Evolutionary conservation across 2,113 vertebrate genomes (phyloP), one percentile per base, ranked within the genome.

Genomic region (Toxostoma redivivum): DNA sequence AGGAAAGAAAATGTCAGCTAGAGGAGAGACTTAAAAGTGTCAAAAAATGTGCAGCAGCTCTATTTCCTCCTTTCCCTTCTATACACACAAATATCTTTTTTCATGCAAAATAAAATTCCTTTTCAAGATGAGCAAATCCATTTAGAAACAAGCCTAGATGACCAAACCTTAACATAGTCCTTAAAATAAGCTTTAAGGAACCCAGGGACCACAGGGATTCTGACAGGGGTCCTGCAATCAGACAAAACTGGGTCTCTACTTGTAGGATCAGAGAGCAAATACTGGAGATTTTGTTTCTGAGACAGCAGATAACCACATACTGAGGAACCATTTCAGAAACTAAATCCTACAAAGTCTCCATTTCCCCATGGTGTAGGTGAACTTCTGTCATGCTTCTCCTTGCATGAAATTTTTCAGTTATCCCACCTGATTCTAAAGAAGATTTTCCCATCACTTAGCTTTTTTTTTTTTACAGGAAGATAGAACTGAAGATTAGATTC

Each of bases 341-440:
- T 44, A 67, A 89, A 61, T 44, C 23, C 57, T 54, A n/a, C 2
- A 8, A 45, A 30, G 3, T 19, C 31, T 51, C 35, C 10, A 13
- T 24, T 66, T 81, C 80, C 65, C 69, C 19, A 11, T 38, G 28
- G 51, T 38, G 44, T 65, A 28, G 27, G 4, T 72, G 76, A 85
- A 60, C 47, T 86, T 96, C 81, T 85, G 72, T 88, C 78, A 72
- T 58, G 45, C 31, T n/a, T 82, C n/a, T 56, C 54, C 37, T 24
- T 83, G 48, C n/a, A 17, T 9, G 16, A 66, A 76, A 86, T 81
- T 61, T 85, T 86, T 53, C 71, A 73, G 45, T 76, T 92, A 97
- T 87, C n/a, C 56, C 67, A 92, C 67, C 53, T 92, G 82, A 77
- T 94, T 80, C 86, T 92, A 94, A 95, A 97, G 51, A 87, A 72